phyloP scores from a whole-genome alignment of 2,113 vertebrate species.

The Nymphicus hollandicus region DNA sequence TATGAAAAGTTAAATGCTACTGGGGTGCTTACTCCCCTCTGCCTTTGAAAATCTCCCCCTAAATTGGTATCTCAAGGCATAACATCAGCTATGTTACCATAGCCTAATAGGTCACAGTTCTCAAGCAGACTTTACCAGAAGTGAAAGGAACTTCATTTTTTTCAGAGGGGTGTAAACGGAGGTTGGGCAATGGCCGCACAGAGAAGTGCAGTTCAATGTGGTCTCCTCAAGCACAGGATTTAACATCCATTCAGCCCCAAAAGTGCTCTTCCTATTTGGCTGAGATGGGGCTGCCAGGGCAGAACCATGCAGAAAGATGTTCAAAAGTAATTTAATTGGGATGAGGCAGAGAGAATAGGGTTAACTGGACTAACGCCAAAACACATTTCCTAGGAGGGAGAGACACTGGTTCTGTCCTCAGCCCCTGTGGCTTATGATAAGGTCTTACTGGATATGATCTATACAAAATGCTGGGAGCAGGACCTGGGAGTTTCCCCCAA shows the following conservation, averaged over 20 bases:
- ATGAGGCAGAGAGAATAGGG: not conserved
- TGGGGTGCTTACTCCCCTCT: not conserved
- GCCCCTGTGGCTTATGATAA: not conserved
- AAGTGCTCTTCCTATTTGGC: not conserved
- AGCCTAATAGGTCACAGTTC: not conserved
- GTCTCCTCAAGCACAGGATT: not conserved
- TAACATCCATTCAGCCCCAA: not conserved
- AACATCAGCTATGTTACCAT: not conserved
- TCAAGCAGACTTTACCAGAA: not conserved
- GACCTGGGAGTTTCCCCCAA: fast-evolving
- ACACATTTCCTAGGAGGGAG: not conserved
- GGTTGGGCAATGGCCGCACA: not conserved
- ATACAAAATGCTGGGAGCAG: not conserved
- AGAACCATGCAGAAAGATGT: fast-evolving
- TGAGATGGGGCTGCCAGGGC: not conserved
- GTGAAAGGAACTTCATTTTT: not conserved
- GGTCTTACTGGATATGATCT: not conserved
- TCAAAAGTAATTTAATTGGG: not conserved
- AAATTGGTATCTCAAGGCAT: not conserved
- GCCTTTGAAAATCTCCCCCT: not conserved
- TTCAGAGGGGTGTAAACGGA: fast-evolving
- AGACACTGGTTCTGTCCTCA: not conserved
- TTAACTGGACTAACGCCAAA: not conserved
- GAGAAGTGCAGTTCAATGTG: not conserved
- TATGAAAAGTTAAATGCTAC: not conserved